A percentile compares a stretch with the other conserved stretches of the same genome.
These are phyloP conservation scores for Anoplolepis gracilipes DNA, from an alignment of 1,140 invertebrate species.

Conservation along the genomic window DNA sequence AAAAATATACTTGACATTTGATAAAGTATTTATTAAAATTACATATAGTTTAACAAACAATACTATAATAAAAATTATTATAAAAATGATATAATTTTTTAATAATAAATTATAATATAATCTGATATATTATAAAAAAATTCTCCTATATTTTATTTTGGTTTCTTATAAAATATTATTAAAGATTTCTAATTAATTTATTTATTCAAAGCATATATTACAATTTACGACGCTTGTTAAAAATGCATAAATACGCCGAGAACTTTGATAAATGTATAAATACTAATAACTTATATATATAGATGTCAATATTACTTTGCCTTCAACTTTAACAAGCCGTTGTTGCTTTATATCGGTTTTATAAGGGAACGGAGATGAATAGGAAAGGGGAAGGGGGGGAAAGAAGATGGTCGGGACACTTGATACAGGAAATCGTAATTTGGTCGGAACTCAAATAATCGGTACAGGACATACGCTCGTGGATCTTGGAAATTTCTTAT, in stretches of 20 bases:
- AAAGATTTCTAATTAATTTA: too few species aligned
- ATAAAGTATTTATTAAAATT: too few species aligned
- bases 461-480: conserved; percentile 28
- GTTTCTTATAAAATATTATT: too few species aligned
- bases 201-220: background rate
- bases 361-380: too few species aligned
- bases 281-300: conserved; percentile 37
- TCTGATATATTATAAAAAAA: too few species aligned
- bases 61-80: too few species aligned
- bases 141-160: too few species aligned
- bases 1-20: too few species aligned
- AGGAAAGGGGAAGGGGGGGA: too few species aligned
- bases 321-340: conserved; percentile 38
- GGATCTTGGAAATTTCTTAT: conserved; percentile 61
- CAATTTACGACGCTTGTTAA: background rate
- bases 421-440: conserved; percentile 63
- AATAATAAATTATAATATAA: too few species aligned
- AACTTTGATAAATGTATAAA: conserved; percentile 28
- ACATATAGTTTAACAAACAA: too few species aligned
- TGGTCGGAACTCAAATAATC: conserved; percentile 58
- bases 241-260: background rate
- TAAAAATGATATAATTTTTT: too few species aligned
- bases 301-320: background rate
- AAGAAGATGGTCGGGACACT: conserved; percentile 1
- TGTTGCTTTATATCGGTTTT: conserved; percentile 28